Percentiles rank a stretch among this genome's conserved stretches.
These are phyloP conservation scores for Zapornia atra DNA, from an alignment of 2,113 vertebrate species.

Conservation along the genomic window DNA sequence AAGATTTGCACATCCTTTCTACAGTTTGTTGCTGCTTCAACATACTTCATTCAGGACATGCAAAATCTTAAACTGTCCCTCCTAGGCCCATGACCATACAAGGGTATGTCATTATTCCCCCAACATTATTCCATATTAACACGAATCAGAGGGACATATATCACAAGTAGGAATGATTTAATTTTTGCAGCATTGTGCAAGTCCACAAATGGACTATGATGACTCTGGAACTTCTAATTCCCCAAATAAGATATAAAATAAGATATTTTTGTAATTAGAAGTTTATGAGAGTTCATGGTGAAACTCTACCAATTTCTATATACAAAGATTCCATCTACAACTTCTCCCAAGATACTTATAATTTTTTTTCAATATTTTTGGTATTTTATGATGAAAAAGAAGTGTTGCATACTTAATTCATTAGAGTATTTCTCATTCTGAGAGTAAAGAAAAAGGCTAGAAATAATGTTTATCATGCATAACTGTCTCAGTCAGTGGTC, in stretches of 20 bases:
- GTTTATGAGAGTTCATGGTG: background rate
- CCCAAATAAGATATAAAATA: background rate
- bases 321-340: background rate
- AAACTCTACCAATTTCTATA: background rate
- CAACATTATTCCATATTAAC: too few relatives aligned
- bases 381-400: background rate
- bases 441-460: background rate
- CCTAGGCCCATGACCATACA: too few relatives aligned
- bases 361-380: background rate
- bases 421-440: background rate
- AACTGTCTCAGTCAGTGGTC: background rate
- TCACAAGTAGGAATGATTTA: background rate
- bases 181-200: background rate
- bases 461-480: background rate
- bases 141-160: too few relatives aligned
- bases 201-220: background rate
- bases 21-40: too few relatives aligned
- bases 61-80: too few relatives aligned
- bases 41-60: too few relatives aligned
- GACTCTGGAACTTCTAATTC: background rate
- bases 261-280: too few relatives aligned
- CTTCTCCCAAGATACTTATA: background rate
- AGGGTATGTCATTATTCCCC: too few relatives aligned
- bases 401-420: background rate
- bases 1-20: too few relatives aligned